Evolutionary conservation across 2,888 invertebrate species (phyloP).

Genomic region (Drosophila maculinotata): DNA sequence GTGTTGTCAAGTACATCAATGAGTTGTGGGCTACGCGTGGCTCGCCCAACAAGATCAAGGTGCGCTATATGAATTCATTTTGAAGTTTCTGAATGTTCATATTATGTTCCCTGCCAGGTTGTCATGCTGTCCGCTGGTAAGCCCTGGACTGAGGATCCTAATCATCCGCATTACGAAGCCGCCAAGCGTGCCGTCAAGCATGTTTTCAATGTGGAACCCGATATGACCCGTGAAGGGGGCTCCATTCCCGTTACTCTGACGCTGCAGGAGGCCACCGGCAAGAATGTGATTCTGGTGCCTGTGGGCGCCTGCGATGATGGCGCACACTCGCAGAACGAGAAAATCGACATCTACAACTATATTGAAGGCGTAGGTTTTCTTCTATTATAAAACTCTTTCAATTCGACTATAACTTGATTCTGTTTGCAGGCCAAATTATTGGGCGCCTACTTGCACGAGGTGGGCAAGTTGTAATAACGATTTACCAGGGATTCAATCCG

Average conservation of each 20-base stretch:
- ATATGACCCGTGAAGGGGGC: constrained; percentile 98
- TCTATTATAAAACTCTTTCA: too few relatives aligned
- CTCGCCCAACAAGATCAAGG: constrained; percentile 94
- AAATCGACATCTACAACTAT: constrained; percentile 96
- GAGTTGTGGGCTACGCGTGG: constrained; percentile 91
- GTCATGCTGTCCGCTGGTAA: constrained; percentile 87
- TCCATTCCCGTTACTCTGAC: constrained; percentile 98
- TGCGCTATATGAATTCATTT: constrained; percentile 14
- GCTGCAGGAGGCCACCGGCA: constrained; percentile 95
- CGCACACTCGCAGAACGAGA: constrained; percentile 99
- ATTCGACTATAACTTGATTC: too few relatives aligned
- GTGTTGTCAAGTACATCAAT: constrained; percentile 91
- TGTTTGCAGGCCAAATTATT: constrained; percentile 93
- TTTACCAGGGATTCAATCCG: constrained; percentile 6
- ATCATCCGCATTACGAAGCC: constrained; percentile 96
- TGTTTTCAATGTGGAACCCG: constrained; percentile 95
- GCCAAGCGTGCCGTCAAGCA: constrained; percentile 92
- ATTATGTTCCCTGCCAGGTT: constrained; percentile 36
- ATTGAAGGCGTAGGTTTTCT: constrained; percentile 94
- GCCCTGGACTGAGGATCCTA: constrained; percentile 97
- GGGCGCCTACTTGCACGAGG: constrained; percentile 94
- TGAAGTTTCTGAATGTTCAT: not conserved
- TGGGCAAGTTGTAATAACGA: constrained; percentile 71
- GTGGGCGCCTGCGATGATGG: constrained; percentile 97
- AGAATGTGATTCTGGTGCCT: constrained; percentile 97